Base-by-base conservation (phyloP, 2,888 invertebrate species). In the Eutolmus rufibarbis region DNA sequence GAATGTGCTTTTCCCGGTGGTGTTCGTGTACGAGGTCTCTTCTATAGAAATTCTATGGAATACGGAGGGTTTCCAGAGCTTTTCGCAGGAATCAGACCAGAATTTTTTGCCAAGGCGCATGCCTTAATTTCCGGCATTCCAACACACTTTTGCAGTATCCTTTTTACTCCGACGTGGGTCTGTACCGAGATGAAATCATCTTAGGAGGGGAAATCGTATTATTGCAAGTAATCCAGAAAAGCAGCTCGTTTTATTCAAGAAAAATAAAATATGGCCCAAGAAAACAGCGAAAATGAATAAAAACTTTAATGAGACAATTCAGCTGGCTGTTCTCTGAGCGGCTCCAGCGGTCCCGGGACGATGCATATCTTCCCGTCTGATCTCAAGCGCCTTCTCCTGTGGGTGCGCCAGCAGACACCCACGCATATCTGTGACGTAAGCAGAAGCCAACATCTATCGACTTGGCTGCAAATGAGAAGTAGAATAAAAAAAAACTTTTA, bases 341-440 rank as follows among this genome's bases (percentile, higher is more conserved):
- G 31, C 28, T 40, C 40, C 40, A 76, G 76, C 4, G 34, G 76
- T 31, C 40, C 66, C 66, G 14, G 40, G 40, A 31, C 34, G 37
- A 16, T 40, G 40, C 34, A 76, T 76, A 37, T 79, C 46, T 79
- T 23, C 23, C 28, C 46, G 43, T 74, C 66, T 66, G 66, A 66
- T 66, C 66, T 23, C 9, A 14, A 28, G 12, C 66, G 19, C 8
- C 66, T 81, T 81, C 74, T 87, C 87, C 87, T 87, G 87, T 87
- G 88, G 87, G 88, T 88, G 87, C 88, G 88, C 88, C 88, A 86
- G 91, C 91, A 91, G 92, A 92, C 92, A 91, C 92, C 92, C 92
- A 92, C 92, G 92, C 91, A 91, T 88, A 89, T 90, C 90, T 92
- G 92, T 92, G 92, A 92, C 92, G 92, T 92, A 92, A 92, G 91